Evolutionary conservation across 2,113 vertebrate species (phyloP).

Genomic region (Brienomyrus longianalis): DNA sequence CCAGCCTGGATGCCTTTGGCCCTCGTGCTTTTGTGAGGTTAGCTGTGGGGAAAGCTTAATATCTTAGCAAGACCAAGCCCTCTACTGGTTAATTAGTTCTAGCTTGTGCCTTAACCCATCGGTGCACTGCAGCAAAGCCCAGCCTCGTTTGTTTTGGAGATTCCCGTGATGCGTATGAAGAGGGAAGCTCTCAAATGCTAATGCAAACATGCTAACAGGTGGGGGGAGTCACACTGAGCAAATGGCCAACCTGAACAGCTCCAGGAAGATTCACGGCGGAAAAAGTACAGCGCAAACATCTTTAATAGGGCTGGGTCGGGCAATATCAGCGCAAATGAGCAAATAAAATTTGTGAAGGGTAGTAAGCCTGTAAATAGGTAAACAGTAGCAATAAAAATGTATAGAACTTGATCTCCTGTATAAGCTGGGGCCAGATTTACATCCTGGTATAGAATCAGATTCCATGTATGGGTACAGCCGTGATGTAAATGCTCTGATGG

Average conservation of each 20-base stretch:
- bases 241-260: neutral
- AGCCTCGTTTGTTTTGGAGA: neutral
- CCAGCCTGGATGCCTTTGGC: neutral
- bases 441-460: neutral
- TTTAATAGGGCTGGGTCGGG: neutral
- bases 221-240: neutral
- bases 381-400: neutral
- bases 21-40: neutral
- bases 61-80: neutral
- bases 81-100: neutral
- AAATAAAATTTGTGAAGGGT: neutral
- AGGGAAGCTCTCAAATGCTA: neutral
- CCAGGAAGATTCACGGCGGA: neutral
- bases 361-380: neutral
- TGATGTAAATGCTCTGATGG: conserved; percentile 12
- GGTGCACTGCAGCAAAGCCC: neutral
- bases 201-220: neutral
- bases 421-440: neutral
- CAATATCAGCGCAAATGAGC: neutral
- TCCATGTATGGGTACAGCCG: conserved; percentile 5
- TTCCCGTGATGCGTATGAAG: neutral
- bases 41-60: neutral
- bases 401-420: neutral
- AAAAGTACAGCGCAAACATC: neutral
- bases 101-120: neutral